These are phyloP conservation scores for Corythornis leucogaster DNA, from an alignment of 2,797 vertebrate species.

Conservation along the genomic window DNA sequence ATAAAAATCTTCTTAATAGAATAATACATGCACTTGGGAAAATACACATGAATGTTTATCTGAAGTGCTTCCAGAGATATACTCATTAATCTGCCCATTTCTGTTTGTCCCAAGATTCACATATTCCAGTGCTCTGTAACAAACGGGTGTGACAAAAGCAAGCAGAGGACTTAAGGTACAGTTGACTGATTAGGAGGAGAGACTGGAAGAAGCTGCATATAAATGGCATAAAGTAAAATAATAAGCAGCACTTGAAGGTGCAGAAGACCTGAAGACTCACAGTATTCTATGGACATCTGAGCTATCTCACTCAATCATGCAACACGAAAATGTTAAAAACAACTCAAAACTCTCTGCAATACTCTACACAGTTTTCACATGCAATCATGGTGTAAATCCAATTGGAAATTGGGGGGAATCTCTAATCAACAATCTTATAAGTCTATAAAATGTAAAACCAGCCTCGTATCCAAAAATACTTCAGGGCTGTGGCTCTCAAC, in stretches of 20 bases:
- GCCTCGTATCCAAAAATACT: not conserved
- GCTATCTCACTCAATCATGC: not conserved
- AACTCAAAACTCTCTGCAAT: accelerated
- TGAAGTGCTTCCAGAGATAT: not conserved
- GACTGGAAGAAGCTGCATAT: not conserved
- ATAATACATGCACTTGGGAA: not conserved
- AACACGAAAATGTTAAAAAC: not conserved
- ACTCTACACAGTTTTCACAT: not conserved
- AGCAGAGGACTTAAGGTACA: not conserved
- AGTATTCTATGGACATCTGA: not conserved
- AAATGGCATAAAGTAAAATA: not conserved
- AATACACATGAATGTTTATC: not conserved
- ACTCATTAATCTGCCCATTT: no score
- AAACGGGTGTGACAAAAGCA: not conserved
- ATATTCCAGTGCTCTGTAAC: not conserved
- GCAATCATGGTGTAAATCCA: not conserved
- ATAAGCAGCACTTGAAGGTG: not conserved
- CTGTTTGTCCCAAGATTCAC: not conserved
- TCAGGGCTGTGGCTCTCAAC: not conserved
- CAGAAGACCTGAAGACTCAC: not conserved
- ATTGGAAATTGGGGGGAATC: not conserved
- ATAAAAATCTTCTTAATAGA: not conserved
- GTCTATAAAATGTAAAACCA: not conserved
- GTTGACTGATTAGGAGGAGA: not conserved
- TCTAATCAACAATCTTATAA: not conserved